phyloP scores from a whole-genome alignment of 1,140 invertebrate genomes.

The Drosophila persimilis region DNA sequence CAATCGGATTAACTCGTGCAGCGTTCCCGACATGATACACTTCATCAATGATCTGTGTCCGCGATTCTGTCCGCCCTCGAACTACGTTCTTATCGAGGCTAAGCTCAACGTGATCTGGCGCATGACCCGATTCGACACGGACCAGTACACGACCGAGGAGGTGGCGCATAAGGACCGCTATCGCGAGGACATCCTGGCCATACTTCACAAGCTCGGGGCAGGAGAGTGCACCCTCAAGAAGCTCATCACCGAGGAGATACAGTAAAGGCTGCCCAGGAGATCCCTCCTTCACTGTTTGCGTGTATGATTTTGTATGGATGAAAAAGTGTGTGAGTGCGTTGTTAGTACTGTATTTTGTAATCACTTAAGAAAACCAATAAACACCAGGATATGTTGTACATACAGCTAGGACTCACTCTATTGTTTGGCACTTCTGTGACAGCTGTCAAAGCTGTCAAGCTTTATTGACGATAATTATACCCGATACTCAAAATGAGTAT shows the following conservation, averaged over 20 bases:
- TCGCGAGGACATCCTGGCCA: conserved; percentile 81
- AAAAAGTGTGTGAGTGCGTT: conserved; percentile 15
- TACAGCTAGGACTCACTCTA: no score
- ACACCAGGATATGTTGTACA: conserved; percentile 12
- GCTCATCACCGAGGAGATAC: conserved; percentile 77
- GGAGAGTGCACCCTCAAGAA: conserved; percentile 83
- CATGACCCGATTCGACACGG: conserved; percentile 64
- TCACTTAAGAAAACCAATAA: conserved; percentile 54
- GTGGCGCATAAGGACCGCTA: conserved; percentile 77
- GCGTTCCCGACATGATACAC: conserved; percentile 74
- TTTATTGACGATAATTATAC: no score
- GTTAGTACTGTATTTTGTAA: conserved; percentile 32
- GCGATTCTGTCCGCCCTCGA: conserved; percentile 76
- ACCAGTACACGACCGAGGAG: conserved; percentile 66
- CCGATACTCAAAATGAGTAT: no score
- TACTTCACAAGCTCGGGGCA: conserved; percentile 81
- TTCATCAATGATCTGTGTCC: conserved; percentile 80
- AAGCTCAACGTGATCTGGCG: conserved; percentile 81
- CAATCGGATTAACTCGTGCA: conserved; percentile 76
- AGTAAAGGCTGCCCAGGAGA: conserved; percentile 29
- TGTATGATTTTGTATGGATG: conserved; percentile 12
- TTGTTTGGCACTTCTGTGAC: no score
- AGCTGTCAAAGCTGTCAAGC: no score
- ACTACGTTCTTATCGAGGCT: conserved; percentile 78
- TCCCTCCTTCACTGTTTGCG: neutral